Conservation (phyloP, 2,888 invertebrate genomes). For the Drosophila antonietae region DNA sequence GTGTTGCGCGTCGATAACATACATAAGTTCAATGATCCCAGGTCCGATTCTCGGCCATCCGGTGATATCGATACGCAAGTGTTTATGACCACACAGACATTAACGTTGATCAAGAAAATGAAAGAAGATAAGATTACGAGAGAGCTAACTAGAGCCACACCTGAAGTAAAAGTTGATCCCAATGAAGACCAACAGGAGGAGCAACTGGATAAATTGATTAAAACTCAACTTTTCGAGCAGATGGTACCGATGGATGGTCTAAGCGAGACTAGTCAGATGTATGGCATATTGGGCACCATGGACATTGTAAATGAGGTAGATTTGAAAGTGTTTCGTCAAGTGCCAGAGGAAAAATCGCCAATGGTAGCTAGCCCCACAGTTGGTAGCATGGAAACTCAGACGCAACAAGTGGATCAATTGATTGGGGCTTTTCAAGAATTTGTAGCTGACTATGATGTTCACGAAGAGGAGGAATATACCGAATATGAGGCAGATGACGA, state of each 20-base stretch:
- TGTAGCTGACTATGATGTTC: neutral
- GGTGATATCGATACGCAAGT: neutral
- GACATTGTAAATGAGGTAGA: constrained; percentile 38
- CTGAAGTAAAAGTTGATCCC: neutral
- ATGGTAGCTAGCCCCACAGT: neutral
- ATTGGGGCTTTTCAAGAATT: constrained; percentile 27
- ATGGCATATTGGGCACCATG: constrained; percentile 37
- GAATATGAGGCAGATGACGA: constrained; percentile 56
- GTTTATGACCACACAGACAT: constrained; percentile 2
- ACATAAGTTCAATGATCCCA: neutral
- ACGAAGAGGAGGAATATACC: neutral
- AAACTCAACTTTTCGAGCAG: neutral
- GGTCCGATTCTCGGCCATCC: neutral
- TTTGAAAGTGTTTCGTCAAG: constrained; percentile 17
- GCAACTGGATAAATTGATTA: constrained; percentile 12
- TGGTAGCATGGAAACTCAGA: constrained; percentile 27
- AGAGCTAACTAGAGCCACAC: neutral
- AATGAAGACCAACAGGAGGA: neutral
- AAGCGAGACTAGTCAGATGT: neutral
- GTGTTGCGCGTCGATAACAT: constrained; percentile 29
- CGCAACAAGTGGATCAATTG: constrained; percentile 22
- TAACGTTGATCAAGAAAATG: constrained; percentile 41
- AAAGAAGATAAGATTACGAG: constrained; percentile 46
- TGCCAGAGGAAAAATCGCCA: neutral
- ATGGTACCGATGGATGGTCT: fast-evolving